phyloP scores from a whole-genome alignment of 2,113 vertebrate species.

The Leptobrachium leishanense region DNA sequence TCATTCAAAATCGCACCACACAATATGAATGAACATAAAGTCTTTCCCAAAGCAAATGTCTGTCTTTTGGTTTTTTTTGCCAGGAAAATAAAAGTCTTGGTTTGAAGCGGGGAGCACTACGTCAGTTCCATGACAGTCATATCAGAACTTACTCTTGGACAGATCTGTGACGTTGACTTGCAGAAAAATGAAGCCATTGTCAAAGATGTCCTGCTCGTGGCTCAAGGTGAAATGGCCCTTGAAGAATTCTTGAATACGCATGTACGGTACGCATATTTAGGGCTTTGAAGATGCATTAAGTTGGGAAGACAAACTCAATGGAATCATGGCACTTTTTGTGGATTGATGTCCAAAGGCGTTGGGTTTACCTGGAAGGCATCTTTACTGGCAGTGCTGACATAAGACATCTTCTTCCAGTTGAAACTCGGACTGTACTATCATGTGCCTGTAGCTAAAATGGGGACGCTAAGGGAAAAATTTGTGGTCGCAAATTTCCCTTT shows the following conservation, averaged over 20 bases:
- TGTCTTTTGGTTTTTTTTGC: too few relatives aligned
- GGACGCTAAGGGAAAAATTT: too few relatives aligned
- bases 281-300: conserved; percentile 97
- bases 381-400: conserved; percentile 98
- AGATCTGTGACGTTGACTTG: conserved; percentile 96
- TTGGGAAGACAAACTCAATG: conserved; percentile 98
- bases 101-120: too few relatives aligned
- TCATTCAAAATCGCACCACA: too few relatives aligned
- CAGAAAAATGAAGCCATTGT: conserved; percentile 95
- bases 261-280: conserved; percentile 79
- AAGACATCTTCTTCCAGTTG: conserved; percentile 94
- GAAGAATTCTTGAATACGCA: conserved; percentile 98
- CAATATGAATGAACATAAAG: too few relatives aligned
- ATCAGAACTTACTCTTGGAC: conserved; percentile 92
- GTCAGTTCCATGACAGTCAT: too few relatives aligned
- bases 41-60: too few relatives aligned
- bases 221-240: conserved; percentile 97
- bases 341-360: conserved; percentile 97
- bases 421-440: too few relatives aligned
- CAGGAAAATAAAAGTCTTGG: too few relatives aligned
- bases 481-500: too few relatives aligned
- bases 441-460: too few relatives aligned
- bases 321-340: conserved; percentile 99
- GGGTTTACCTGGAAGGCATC: conserved; percentile 98
- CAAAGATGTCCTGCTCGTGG: conserved; percentile 94